These are phyloP conservation scores for Cyclophora albipunctata DNA, from an alignment of 2,888 invertebrate species.

Conservation along the genomic window DNA sequence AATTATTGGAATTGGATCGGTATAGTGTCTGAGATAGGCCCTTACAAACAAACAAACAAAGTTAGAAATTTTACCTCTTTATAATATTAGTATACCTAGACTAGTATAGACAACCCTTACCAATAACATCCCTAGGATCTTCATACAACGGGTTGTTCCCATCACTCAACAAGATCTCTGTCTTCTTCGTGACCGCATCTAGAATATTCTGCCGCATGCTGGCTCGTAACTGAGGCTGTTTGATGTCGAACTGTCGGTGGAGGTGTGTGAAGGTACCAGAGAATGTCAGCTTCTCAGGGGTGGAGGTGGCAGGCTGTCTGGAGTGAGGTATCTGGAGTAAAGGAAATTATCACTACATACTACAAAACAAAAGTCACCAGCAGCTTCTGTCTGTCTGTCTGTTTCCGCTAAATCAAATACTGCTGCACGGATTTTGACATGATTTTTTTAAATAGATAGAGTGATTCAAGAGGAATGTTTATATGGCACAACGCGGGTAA, in stretches of 20 bases:
- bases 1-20: too few relatives aligned
- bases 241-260: conserved; percentile 40
- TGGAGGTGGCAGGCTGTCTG: conserved; percentile 31
- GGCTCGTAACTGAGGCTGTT: conserved; percentile 30
- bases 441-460: too few relatives aligned
- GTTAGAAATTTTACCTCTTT: too few relatives aligned
- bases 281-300: conserved; percentile 41
- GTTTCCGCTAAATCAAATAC: too few relatives aligned
- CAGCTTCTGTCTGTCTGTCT: too few relatives aligned
- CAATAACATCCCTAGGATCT: conserved; percentile 62
- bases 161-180: conserved; percentile 37
- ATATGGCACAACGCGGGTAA: too few relatives aligned
- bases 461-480: too few relatives aligned
- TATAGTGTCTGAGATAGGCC: too few relatives aligned
- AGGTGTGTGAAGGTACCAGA: conserved; percentile 50
- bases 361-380: too few relatives aligned
- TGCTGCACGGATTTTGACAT: too few relatives aligned
- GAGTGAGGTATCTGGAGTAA: conserved; percentile 25
- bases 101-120: conserved; percentile 22
- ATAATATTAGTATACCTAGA: too few relatives aligned
- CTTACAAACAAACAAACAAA: too few relatives aligned
- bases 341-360: background rate
- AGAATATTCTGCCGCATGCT: conserved; percentile 55
- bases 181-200: conserved; percentile 46
- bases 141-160: conserved; percentile 58